Percentiles rank a stretch among this genome's conserved stretches.
These are phyloP conservation scores for Trochalopteron elliotii DNA, from an alignment of 2,113 vertebrate genomes.

Conservation along the genomic window DNA sequence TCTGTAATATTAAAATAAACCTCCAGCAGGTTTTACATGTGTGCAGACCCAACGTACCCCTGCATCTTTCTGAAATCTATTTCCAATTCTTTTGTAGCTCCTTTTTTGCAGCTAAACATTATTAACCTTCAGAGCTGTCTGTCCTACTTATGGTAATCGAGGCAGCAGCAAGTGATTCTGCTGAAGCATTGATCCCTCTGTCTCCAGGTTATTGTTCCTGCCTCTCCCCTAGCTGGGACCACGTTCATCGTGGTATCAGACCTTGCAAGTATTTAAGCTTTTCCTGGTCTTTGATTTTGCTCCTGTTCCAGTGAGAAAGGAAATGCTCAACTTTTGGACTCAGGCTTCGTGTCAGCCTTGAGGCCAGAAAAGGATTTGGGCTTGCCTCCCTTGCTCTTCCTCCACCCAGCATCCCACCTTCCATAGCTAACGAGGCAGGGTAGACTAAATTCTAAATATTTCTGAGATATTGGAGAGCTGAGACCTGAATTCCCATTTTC, in stretches of 20 bases:
- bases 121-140: slow-evolving; percentile 21
- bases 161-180: not conserved
- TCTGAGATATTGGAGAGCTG: not conserved
- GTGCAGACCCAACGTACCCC: not conserved
- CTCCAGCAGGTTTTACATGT: not conserved
- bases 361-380: not conserved
- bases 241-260: fast-evolving
- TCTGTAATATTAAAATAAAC: not conserved
- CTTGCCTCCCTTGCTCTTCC: not conserved
- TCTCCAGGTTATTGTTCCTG: not conserved
- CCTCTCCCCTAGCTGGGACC: not conserved
- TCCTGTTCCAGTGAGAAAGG: not conserved
- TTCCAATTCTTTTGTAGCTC: not conserved
- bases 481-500: not conserved
- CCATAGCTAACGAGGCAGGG: not conserved
- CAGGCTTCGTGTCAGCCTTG: fast-evolving
- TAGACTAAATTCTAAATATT: not conserved
- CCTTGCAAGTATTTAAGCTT: not conserved
- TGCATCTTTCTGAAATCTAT: not conserved
- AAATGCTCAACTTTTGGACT: not conserved
- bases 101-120: not conserved
- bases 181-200: not conserved
- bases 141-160: not conserved
- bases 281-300: not conserved
- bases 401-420: not conserved